phyloP scores from a whole-genome alignment of 1,140 invertebrate species.

The Mylabris phalerata region DNA sequence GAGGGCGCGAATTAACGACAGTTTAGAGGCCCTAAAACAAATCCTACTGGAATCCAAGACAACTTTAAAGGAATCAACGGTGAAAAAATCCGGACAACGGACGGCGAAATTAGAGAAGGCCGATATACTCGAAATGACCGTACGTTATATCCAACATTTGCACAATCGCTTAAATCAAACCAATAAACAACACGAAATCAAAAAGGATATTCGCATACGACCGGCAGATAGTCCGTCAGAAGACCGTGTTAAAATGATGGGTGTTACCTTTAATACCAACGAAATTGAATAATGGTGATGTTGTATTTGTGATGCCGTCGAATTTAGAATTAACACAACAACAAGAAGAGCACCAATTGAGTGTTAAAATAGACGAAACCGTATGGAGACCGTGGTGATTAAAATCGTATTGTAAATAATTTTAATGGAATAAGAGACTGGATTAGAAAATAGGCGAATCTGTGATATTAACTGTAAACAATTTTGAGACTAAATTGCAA shows the following conservation, averaged over 20 bases:
- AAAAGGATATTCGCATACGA: slow-evolving; percentile 9
- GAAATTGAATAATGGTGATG: slow-evolving; percentile 29
- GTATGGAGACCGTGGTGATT: neutral
- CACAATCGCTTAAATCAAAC: slow-evolving; percentile 32
- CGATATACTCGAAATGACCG: slow-evolving; percentile 61
- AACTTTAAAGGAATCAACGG: slow-evolving; percentile 22
- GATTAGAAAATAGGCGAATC: no score
- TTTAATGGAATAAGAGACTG: no score
- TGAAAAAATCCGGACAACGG: slow-evolving; percentile 32
- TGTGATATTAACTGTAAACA: no score
- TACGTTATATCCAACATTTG: slow-evolving; percentile 49
- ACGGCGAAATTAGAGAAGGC: slow-evolving; percentile 60
- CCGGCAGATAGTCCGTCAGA: slow-evolving; percentile 24
- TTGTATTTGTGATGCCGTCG: slow-evolving; percentile 34
- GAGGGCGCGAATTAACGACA: slow-evolving; percentile 60
- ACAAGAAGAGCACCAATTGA: neutral
- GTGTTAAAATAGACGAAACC: neutral
- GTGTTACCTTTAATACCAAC: slow-evolving; percentile 36
- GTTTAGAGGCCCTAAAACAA: slow-evolving; percentile 55
- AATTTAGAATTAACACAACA: slow-evolving; percentile 13
- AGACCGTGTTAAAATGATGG: slow-evolving; percentile 17
- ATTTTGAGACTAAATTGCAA: no score
- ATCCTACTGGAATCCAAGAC: slow-evolving; percentile 51
- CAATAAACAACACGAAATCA: slow-evolving; percentile 1
- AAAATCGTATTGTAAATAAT: no score